phyloP scores from a whole-genome alignment of 64 coral and sea anemone species.

The Pocillopora verrucosa region DNA sequence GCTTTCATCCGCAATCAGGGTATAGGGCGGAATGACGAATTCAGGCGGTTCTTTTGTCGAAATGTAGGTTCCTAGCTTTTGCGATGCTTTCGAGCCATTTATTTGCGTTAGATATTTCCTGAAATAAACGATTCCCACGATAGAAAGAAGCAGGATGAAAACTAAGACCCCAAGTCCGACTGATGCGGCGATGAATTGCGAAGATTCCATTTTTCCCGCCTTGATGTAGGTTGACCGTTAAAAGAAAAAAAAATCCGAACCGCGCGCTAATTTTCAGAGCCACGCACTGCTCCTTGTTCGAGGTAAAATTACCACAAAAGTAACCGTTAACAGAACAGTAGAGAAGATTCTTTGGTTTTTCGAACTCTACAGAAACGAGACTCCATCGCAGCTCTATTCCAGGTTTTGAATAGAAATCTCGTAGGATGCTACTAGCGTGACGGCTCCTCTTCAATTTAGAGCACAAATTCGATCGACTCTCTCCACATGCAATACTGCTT shows the following conservation, averaged over 20 bases:
- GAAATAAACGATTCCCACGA: constrained; percentile 10
- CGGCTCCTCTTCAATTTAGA: background rate
- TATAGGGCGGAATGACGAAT: constrained; percentile 83
- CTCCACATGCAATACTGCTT: background rate
- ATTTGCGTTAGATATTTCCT: constrained; percentile 17
- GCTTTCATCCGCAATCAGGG: constrained; percentile 34
- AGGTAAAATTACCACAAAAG: background rate
- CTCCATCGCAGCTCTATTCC: no score
- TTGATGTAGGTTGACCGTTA: background rate
- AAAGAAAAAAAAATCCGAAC: background rate
- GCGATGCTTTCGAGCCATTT: background rate
- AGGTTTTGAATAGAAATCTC: no score
- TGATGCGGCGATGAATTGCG: background rate
- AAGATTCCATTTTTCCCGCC: constrained; percentile 40
- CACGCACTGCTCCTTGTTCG: background rate
- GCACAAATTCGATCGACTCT: background rate
- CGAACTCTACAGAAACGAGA: no score
- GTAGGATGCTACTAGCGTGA: no score
- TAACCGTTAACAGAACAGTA: background rate
- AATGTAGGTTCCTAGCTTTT: constrained; percentile 38
- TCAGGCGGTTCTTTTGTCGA: constrained; percentile 60
- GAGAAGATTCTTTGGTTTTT: background rate
- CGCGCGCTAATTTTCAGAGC: background rate
- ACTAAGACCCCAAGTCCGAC: constrained; percentile 25
- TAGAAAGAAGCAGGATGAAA: constrained; percentile 29